Evolutionary conservation across 2,113 vertebrate species (phyloP).

Genomic region (Perognathus longimembris): DNA sequence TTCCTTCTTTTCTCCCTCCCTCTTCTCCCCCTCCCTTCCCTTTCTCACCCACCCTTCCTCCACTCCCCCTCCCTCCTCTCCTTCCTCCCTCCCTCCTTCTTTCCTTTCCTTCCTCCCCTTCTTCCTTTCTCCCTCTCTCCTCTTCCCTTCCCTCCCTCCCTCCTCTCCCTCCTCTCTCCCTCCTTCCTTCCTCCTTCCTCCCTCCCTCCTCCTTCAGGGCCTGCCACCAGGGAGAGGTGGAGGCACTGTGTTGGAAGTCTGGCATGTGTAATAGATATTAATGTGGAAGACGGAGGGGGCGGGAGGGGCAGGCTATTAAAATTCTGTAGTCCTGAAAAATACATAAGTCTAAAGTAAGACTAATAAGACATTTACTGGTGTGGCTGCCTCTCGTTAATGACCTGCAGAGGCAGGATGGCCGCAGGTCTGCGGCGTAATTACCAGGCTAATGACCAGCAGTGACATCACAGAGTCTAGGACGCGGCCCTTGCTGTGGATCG

Average conservation of each 20-base stretch:
- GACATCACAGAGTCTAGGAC: constrained; percentile 84
- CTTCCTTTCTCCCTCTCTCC: too few relatives aligned
- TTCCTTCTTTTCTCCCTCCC: too few relatives aligned
- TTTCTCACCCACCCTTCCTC: too few relatives aligned
- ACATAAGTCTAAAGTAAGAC: constrained; percentile 87
- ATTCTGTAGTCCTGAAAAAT: constrained; percentile 87
- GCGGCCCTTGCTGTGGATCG: constrained; percentile 83
- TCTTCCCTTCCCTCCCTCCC: too few relatives aligned
- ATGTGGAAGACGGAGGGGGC: constrained; percentile 67
- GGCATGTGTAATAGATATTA: constrained; percentile 76
- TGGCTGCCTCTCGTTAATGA: constrained; percentile 87
- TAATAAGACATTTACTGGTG: constrained; percentile 88
- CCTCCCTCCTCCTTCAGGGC: too few relatives aligned
- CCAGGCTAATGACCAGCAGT: constrained; percentile 86
- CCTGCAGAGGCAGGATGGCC: constrained; percentile 85
- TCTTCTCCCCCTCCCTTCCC: too few relatives aligned
- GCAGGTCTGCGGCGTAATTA: constrained; percentile 89
- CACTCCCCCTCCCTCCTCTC: too few relatives aligned
- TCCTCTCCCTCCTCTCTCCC: too few relatives aligned
- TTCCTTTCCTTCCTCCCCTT: too few relatives aligned
- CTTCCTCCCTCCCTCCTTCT: too few relatives aligned
- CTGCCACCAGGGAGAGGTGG: background rate
- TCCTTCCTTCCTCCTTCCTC: too few relatives aligned
- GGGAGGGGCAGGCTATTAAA: constrained; percentile 79
- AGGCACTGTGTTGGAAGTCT: constrained; percentile 47